A percentile compares a stretch with the other conserved stretches of the same genome.
Conservation (phyloP, 2,113 vertebrate genomes). For the Elephantulus edwardii region DNA sequence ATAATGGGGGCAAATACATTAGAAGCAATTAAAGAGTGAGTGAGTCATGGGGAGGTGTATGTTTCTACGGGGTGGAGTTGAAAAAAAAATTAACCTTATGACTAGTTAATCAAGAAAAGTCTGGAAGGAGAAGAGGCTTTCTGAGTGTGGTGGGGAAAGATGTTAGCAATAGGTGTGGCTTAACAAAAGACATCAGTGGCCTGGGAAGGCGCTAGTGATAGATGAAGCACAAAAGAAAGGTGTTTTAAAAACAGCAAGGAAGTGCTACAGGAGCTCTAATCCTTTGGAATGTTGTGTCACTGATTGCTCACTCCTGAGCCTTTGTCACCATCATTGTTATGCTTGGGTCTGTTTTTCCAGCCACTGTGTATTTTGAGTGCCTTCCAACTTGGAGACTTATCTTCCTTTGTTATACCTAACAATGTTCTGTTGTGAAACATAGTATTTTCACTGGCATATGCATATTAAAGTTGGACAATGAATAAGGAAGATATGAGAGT, state of each 20-base stretch:
- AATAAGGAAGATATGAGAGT: too few relatives aligned
- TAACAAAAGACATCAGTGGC: neutral
- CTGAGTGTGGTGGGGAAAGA: neutral
- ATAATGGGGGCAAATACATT: neutral
- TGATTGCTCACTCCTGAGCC: too few relatives aligned
- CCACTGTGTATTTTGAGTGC: neutral
- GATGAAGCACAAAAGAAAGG: neutral
- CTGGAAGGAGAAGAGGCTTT: neutral
- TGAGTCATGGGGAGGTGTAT: conserved; percentile 39
- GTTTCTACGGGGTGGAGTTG: conserved; percentile 14
- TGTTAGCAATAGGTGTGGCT: neutral
- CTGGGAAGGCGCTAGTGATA: neutral
- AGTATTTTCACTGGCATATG: too few relatives aligned
- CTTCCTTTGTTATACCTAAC: neutral
- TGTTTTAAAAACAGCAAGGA: neutral
- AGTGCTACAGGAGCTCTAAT: neutral
- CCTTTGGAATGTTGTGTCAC: too few relatives aligned
- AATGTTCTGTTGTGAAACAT: neutral
- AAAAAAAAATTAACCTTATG: neutral
- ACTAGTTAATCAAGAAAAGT: conserved; percentile 29
- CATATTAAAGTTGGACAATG: too few relatives aligned
- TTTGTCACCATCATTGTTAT: too few relatives aligned
- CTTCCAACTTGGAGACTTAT: neutral
- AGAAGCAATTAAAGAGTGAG: neutral
- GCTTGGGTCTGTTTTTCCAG: neutral